Percentiles rank a stretch among this genome's conserved stretches.
These are phyloP conservation scores for Nomada goodeniana DNA, from an alignment of 2,888 invertebrate genomes.

Conservation along the genomic window DNA sequence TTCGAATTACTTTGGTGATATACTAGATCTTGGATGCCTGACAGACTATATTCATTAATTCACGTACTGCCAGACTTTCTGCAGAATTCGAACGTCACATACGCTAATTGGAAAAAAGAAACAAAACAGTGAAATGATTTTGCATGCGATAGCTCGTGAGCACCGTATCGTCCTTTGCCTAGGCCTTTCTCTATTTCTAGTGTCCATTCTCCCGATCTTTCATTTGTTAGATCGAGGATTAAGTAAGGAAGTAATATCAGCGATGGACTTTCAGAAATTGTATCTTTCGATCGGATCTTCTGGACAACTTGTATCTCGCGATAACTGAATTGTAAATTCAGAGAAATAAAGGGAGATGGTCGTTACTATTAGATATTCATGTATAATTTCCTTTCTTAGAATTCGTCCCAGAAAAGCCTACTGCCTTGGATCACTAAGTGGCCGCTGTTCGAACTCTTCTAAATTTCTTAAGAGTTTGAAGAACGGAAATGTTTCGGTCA, in stretches of 20 bases:
- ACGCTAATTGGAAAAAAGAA: background rate
- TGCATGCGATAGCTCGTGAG: conserved; percentile 26
- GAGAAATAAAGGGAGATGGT: conserved; percentile 48
- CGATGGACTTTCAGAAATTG: conserved; percentile 16
- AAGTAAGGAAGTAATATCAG: background rate
- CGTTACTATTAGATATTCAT: conserved; percentile 34
- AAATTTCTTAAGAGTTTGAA: no score
- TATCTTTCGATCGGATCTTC: conserved; percentile 9
- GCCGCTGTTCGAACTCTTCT: no score
- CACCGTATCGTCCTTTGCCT: conserved; percentile 14
- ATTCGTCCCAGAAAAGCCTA: no score
- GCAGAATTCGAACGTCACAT: background rate
- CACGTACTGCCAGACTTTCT: conserved; percentile 68
- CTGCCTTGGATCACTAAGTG: no score
- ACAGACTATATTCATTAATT: conserved; percentile 54
- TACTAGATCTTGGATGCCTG: conserved; percentile 27
- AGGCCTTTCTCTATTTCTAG: conserved; percentile 28
- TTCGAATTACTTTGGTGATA: conserved; percentile 21
- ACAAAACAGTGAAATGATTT: conserved; percentile 6
- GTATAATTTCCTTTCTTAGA: background rate
- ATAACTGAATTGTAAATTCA: conserved; percentile 44
- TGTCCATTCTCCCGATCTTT: conserved; percentile 28
- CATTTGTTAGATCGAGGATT: conserved; percentile 21
- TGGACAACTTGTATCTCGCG: conserved; percentile 28
- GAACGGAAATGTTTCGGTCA: no score